Evolutionary conservation across 2,113 vertebrate genomes (phyloP), one percentile per base, ranked within the genome.

Genomic region (Apaloderma vittatum): DNA sequence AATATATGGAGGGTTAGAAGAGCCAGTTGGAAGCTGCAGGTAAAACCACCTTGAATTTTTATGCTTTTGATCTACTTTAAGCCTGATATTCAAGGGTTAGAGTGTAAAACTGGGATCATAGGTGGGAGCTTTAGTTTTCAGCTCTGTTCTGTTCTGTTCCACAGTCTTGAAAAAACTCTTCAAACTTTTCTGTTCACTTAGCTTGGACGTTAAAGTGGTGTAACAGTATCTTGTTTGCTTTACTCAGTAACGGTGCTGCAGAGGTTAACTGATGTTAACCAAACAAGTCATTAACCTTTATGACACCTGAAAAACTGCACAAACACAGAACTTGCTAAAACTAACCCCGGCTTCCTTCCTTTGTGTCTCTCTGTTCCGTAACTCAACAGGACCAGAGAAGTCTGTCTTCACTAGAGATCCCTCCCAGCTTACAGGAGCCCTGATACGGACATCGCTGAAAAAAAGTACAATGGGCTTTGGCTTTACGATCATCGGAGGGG

Each of bases 401-500:
- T 97, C 98, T 23, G 96, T 97, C 66, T 99, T 99, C 96, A 99
- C 99, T 3, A 98, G 99, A 63, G 99, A 99, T 75, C 99, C 99
- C 1, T 96, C 99, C 46, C 99, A 99, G 94, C 98, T 99, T 21
- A 99, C 99, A 95, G 99, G 99, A 61, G 96, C 98, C 10, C 98
- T 99, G 36, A 97, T 99, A 75, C 98, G 98, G 81, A 99, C 99
- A 0, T 98, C 99, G 0, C 96, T 99, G 55, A 99, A 98, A 58
- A 99, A 99, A 97, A 99, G 99, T 67, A 86, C 98, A 1, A 99
- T 99, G 98, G 99, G 99, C 7, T 99, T 99, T 90, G 99, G 99
- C 48, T 99, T 99, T 91, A 99, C 99, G 59, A 99, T 99, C 85
- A 99, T 99, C 6, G 99, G 99, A n/a, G 99, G 99, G 72, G 99